Conservation (phyloP, 2,888 invertebrate genomes). For the Halocaridina rubra region DNA sequence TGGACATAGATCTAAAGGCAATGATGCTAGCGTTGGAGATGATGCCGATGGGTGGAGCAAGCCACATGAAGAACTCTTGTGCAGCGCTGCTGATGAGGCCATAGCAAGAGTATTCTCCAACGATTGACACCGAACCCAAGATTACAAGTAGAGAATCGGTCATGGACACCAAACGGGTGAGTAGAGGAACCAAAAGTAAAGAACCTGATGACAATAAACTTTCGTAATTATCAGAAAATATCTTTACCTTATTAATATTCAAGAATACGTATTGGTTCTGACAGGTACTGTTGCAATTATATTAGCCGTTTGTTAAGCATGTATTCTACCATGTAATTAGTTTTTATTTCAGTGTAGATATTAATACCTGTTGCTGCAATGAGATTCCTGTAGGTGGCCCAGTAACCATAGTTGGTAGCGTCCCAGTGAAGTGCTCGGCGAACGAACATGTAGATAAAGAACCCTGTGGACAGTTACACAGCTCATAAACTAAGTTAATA, state of each 20-base stretch:
- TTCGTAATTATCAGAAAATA: neutral
- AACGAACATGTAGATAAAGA: slow-evolving; percentile 52
- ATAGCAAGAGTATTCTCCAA: slow-evolving; percentile 40
- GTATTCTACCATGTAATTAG: no score
- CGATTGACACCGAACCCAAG: slow-evolving; percentile 25
- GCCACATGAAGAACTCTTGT: slow-evolving; percentile 31
- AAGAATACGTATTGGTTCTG: no score
- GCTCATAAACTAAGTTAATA: no score
- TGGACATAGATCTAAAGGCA: slow-evolving; percentile 50
- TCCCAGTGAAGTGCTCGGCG: slow-evolving; percentile 39
- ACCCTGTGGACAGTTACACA: no score
- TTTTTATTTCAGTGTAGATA: neutral
- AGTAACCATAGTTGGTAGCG: slow-evolving; percentile 47
- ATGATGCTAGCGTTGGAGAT: slow-evolving; percentile 39
- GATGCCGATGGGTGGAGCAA: slow-evolving; percentile 22
- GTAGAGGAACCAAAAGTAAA: slow-evolving; percentile 41
- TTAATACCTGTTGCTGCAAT: slow-evolving; percentile 34
- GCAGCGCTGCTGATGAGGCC: slow-evolving; percentile 17
- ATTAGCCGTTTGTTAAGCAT: no score
- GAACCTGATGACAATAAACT: slow-evolving; percentile 10
- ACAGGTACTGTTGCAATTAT: no score
- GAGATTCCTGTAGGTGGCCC: slow-evolving; percentile 45
- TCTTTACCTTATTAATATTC: no score
- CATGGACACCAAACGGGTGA: neutral
- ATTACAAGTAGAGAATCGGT: slow-evolving; percentile 40